phyloP scores from a whole-genome alignment of 2,113 vertebrate species.

The Vimba vimba region DNA sequence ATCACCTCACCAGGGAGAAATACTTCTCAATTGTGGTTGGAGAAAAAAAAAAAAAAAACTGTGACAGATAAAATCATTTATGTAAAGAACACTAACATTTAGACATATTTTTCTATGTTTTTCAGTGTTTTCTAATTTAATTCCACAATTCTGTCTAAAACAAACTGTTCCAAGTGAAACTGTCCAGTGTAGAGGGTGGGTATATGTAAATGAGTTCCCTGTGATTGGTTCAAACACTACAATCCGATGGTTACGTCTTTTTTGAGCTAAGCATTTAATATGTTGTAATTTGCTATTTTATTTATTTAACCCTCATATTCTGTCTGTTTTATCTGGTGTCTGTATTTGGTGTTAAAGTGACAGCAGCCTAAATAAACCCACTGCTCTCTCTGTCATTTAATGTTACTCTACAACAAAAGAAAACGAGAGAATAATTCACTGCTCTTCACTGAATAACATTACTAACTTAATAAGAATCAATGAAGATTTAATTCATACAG shows the following conservation, averaged over 20 bases:
- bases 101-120: neutral
- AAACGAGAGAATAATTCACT: no score
- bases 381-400: no score
- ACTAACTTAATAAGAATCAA: no score
- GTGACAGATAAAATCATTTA: neutral
- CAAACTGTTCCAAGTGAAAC: neutral
- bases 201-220: constrained; percentile 34
- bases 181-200: neutral
- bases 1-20: neutral
- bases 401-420: no score
- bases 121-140: neutral
- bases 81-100: neutral
- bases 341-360: no score
- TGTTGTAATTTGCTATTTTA: neutral
- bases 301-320: neutral
- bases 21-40: neutral
- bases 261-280: neutral
- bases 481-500: no score
- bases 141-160: neutral
- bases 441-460: no score
- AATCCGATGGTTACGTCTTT: neutral
- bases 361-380: no score
- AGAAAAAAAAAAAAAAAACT: no score
- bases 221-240: constrained; percentile 22
- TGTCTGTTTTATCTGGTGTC: no score